Conservation (phyloP, 2,888 invertebrate species). For the Drosophila leonis region DNA sequence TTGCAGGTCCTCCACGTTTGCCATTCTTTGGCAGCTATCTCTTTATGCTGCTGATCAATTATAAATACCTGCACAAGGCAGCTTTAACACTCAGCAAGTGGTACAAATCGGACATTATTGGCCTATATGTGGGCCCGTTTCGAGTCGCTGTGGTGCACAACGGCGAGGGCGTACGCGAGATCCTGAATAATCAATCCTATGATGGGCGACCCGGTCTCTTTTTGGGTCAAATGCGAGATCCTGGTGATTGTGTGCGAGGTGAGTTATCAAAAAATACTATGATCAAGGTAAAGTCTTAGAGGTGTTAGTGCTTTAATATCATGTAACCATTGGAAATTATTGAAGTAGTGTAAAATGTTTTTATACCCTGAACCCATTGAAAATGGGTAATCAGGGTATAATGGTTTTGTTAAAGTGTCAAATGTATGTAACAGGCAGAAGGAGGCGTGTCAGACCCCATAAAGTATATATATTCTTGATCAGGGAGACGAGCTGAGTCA, state of each 20-base stretch:
- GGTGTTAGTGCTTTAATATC: too few species aligned
- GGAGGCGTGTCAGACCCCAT: too few species aligned
- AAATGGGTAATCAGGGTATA: too few species aligned
- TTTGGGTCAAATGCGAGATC: slow-evolving; percentile 86
- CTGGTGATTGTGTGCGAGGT: slow-evolving; percentile 79
- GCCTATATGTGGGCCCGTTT: slow-evolving; percentile 87
- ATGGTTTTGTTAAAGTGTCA: too few species aligned
- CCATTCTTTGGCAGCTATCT: slow-evolving; percentile 89
- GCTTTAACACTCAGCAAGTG: slow-evolving; percentile 86
- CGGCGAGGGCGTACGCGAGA: slow-evolving; percentile 87
- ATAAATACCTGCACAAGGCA: slow-evolving; percentile 86
- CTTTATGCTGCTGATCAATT: slow-evolving; percentile 86
- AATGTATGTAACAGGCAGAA: too few species aligned
- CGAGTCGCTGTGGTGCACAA: slow-evolving; percentile 87
- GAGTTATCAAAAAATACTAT: background rate
- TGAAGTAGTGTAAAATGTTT: too few species aligned
- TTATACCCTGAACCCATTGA: too few species aligned
- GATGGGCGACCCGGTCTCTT: slow-evolving; percentile 87
- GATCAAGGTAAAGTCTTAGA: background rate
- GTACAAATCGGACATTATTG: slow-evolving; percentile 88
- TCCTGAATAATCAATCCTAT: slow-evolving; percentile 87
- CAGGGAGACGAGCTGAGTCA: too few species aligned
- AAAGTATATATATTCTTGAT: too few species aligned
- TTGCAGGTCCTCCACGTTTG: slow-evolving; percentile 87
- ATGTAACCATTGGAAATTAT: too few species aligned